Evolutionary conservation across 2,113 vertebrate genomes (phyloP).

Genomic region (Calyptommatus sinebrachiatus): DNA sequence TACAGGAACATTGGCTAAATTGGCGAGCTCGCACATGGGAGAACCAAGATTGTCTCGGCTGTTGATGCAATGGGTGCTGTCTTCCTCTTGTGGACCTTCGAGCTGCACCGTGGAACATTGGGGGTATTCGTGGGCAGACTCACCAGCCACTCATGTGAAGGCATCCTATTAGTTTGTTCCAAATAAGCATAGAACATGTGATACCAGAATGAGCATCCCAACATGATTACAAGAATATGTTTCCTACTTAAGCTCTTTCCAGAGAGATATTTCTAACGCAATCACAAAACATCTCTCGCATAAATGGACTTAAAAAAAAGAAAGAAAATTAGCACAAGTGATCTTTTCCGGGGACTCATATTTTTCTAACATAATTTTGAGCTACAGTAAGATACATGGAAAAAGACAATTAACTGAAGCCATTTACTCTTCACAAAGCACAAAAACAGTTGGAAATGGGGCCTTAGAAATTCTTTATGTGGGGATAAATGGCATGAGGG

Average conservation of each 20-base stretch:
- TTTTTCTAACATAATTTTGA: slow-evolving; percentile 30
- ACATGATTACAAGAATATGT: slow-evolving; percentile 53
- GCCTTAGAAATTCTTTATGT: slow-evolving; percentile 24
- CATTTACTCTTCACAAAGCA: slow-evolving; percentile 37
- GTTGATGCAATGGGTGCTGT: no score
- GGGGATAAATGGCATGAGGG: slow-evolving; percentile 24
- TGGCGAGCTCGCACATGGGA: no score
- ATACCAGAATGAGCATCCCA: slow-evolving; percentile 58
- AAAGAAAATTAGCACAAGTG: neutral
- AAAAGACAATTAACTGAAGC: slow-evolving; percentile 46
- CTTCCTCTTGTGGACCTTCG: no score
- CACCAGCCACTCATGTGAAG: no score
- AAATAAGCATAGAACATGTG: slow-evolving; percentile 68
- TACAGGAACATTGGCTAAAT: no score
- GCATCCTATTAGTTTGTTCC: slow-evolving; percentile 68
- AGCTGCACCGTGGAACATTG: no score
- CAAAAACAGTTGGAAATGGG: slow-evolving; percentile 46
- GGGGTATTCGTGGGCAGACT: no score
- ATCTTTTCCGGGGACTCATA: slow-evolving; percentile 25
- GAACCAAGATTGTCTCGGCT: no score
- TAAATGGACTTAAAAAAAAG: neutral
- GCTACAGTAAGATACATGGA: neutral
- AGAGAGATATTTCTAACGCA: slow-evolving; percentile 37
- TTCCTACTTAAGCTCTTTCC: slow-evolving; percentile 38
- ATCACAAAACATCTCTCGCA: slow-evolving; percentile 14